Conservation (phyloP, 2,888 invertebrate species). For the Drosophila mayaguana region DNA sequence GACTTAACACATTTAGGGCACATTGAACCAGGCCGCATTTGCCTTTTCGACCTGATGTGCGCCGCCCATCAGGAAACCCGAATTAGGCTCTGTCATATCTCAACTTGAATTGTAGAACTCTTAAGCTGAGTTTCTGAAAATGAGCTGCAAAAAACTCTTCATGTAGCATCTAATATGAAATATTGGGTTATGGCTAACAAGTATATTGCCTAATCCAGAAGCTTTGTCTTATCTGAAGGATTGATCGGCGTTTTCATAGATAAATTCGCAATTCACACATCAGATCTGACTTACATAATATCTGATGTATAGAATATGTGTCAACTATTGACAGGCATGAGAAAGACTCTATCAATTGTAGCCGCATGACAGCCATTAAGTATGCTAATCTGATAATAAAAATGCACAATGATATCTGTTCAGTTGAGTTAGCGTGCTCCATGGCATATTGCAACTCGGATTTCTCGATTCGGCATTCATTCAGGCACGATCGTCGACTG, state of each 20-base stretch:
- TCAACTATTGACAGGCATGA: not conserved
- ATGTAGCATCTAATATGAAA: not conserved
- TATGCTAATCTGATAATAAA: constrained; percentile 4
- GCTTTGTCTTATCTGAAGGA: not conserved
- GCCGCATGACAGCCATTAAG: not conserved
- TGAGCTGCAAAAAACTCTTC: not conserved
- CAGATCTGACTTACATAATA: not conserved
- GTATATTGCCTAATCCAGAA: not conserved
- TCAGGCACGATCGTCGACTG: constrained; percentile 44
- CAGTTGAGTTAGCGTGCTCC: not conserved
- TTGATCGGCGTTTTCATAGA: not conserved
- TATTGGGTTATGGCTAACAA: not conserved
- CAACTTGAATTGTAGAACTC: not conserved
- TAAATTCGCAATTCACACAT: not conserved
- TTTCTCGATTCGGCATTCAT: constrained; percentile 23
- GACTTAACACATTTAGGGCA: constrained; percentile 23
- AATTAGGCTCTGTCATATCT: not conserved
- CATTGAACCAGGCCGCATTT: constrained; percentile 13
- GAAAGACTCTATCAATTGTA: not conserved
- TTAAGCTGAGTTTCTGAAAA: not conserved
- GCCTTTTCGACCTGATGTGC: not conserved
- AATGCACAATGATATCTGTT: constrained; percentile 13
- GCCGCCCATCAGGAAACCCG: not conserved
- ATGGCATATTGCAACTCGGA: not conserved
- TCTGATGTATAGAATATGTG: not conserved